Percentiles rank a stretch among this genome's conserved stretches.
These are phyloP conservation scores for Celastrina argiolus DNA, from an alignment of 2,888 invertebrate species.

Conservation along the genomic window DNA sequence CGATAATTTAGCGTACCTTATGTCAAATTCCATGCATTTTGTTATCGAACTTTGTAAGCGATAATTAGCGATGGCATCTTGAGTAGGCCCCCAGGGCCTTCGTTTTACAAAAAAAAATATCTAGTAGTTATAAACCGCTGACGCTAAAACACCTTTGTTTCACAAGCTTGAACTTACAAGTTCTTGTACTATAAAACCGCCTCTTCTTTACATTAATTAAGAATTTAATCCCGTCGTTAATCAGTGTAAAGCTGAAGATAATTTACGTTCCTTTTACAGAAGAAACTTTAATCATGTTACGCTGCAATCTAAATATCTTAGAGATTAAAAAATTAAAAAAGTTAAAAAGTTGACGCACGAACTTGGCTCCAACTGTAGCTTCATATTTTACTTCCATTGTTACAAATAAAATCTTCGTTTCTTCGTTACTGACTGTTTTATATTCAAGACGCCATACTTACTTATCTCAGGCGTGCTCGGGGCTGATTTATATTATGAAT, in stretches of 20 bases:
- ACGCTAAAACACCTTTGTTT: too few species aligned
- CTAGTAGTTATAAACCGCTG: too few species aligned
- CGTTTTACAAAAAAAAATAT: too few species aligned
- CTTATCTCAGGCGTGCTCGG: constrained; percentile 12
- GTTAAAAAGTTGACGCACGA: background rate
- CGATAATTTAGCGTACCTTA: too few species aligned
- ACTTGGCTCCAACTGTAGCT: background rate
- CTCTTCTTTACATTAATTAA: too few species aligned
- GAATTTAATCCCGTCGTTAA: background rate
- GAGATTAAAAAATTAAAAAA: background rate
- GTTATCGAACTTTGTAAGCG: too few species aligned
- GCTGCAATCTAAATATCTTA: background rate
- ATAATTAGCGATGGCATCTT: too few species aligned
- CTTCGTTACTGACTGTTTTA: constrained; percentile 11
- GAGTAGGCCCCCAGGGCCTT: too few species aligned
- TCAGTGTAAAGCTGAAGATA: background rate
- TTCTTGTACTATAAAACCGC: too few species aligned
- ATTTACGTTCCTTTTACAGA: background rate
- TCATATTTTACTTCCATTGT: constrained; percentile 7
- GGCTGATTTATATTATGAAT: constrained; percentile 11
- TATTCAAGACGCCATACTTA: constrained; percentile 12
- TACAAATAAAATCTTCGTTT: constrained; percentile 1
- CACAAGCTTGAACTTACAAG: too few species aligned
- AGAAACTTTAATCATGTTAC: background rate
- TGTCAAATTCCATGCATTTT: too few species aligned